Evolutionary conservation across 1,140 invertebrate genomes (phyloP), one percentile per base, ranked within the genome.

Genomic region (Orchestia grillus): DNA sequence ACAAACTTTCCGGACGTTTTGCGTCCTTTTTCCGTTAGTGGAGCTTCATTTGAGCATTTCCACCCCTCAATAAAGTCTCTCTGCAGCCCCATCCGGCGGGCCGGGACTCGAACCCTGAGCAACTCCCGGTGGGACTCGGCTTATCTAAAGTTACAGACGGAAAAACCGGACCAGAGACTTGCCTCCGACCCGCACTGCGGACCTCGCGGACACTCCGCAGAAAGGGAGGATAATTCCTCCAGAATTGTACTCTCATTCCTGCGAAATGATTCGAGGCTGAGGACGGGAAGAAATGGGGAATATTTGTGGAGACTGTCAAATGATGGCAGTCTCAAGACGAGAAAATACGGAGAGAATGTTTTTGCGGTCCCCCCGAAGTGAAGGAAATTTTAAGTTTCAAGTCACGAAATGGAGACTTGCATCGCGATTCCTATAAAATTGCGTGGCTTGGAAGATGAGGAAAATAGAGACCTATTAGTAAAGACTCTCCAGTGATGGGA

Each of bases 61-160:
- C 62, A 77, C 36, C 15, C 28, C 28, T 77, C 62, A 23, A 77
- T 77, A 77, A 77, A 77, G 62, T 77, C 62, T 77, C 1, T 36
- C 1, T 36, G 15, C 62, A 23, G 62, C 62, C 11, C 62, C 28
- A 15, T 77, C 62, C 15, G 28, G 62, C 62, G 62, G 28, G 28
- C 62, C 62, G 11, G 28, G 41, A 36, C 36, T 36, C 47, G 47
- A 53, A 19, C 87, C 41, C 36, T 11, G 88, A 41, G 88, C n/a
- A 15, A 41, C 11, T 16, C 88, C 88, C 88, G 15, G 44, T 40
- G 43, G 92, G 92, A 94, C 43, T 3, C 0, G 8, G 43, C 43
- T 94, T 94, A 94, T 94, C 92, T 94, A 0, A 47, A 94, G 44
- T 94, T 94, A 94, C 92, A 94, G 92, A 94, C 92, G 92, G 92